Base-by-base conservation (phyloP, 1,140 invertebrate species). In the Cecropterus lyciades region DNA sequence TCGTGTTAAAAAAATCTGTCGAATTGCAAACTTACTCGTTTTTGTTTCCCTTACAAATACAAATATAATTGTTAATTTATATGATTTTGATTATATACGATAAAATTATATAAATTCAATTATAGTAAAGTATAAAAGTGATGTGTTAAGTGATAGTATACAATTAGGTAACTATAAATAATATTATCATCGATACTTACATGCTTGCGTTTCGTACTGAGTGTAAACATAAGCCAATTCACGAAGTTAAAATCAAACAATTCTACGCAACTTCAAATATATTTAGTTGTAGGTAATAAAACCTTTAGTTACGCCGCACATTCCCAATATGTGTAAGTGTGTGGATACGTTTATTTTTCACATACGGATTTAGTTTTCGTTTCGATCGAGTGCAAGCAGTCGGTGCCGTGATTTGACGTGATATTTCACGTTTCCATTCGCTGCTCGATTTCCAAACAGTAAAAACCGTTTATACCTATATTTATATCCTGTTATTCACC, bases 391-490 rank as follows among this genome's bases (percentile, higher is more conserved):
- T 62, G 59, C 59, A 62, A 59, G 59, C 59, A 62, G 53, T 49
- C 53, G 68, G 52, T 65, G 62, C 46, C 67, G 62, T 65, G 68
- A 70, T 70, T 65, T 65, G 64, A 59, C 55, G 55, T 65, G 64
- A 70, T 65, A 65, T 70, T 70, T 70, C 57, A 70, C 55, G 64
- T 70, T 70, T 51, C 68, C 48, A 70, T 60, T 65, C 63, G 68
- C 55, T 62, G 48, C 46, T 55, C 68, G 64, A 65, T 65, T 65
- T 65, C 63, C 49, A 63, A 62, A 45, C 10, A 40, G 16, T 17
- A 62, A 62, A 62, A 62, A 40, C 45, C 30, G 16, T 62, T 46
- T 13, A 11, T 62, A 20, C 27, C 15, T 62, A 51, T 30, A 1
- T 33, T 17, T 40, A 42, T 51, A 62, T 62, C 46, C 46, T 62